A percentile compares a stretch with the other conserved stretches of the same genome.
These are phyloP conservation scores for Coleophora deauratella DNA, from an alignment of 2,888 invertebrate genomes.

Conservation along the genomic window DNA sequence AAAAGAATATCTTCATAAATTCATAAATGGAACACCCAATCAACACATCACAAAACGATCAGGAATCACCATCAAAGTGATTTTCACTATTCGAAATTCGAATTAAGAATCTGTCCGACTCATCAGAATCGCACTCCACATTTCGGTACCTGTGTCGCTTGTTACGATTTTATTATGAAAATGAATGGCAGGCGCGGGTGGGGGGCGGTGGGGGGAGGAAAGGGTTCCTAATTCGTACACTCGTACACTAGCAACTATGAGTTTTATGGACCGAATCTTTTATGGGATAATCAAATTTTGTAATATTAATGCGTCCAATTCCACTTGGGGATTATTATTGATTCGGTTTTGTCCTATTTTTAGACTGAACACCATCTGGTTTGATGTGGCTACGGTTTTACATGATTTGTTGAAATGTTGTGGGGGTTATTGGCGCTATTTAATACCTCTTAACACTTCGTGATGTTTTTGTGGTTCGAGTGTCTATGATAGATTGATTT, in stretches of 20 bases:
- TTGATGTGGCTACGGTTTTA: too few species aligned
- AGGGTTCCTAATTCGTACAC: constrained; percentile 73
- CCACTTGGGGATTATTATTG: constrained; percentile 45
- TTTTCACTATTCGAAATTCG: too few species aligned
- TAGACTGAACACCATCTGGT: background rate
- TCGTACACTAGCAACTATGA: constrained; percentile 54
- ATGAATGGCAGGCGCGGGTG: constrained; percentile 62
- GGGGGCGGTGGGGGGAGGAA: constrained; percentile 30
- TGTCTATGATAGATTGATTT: too few species aligned
- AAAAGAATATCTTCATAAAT: too few species aligned
- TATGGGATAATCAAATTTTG: constrained; percentile 74
- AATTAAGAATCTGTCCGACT: background rate
- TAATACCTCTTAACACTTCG: too few species aligned
- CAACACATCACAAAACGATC: too few species aligned
- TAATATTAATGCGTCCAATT: constrained; percentile 68
- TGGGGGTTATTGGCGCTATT: too few species aligned
- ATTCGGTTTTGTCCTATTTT: constrained; percentile 30
- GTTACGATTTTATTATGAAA: constrained; percentile 75
- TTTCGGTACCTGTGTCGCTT: constrained; percentile 71
- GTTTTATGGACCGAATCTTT: constrained; percentile 72
- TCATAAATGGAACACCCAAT: too few species aligned
- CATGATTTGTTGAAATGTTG: too few species aligned
- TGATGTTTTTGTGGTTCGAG: too few species aligned
- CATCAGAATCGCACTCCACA: constrained; percentile 54
- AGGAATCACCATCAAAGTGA: too few species aligned